A percentile compares a stretch with the other conserved stretches of the same genome.
phyloP scores from a whole-genome alignment of 1,140 invertebrate species.

The Papilio glaucus region DNA sequence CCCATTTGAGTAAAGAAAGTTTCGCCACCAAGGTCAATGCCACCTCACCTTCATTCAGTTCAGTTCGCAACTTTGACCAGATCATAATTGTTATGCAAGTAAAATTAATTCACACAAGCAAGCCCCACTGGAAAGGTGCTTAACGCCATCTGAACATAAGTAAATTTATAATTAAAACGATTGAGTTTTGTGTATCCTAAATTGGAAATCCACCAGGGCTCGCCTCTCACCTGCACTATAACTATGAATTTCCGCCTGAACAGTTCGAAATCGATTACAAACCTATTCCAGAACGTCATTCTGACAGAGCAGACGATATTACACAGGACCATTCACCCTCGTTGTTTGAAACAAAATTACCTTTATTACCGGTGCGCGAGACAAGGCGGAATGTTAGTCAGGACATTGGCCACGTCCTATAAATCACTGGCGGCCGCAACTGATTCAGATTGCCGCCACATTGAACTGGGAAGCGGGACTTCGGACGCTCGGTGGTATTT shows the following conservation, averaged over 20 bases:
- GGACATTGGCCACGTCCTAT: constrained; percentile 66
- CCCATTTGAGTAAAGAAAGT: too few relatives aligned
- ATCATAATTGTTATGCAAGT: not conserved
- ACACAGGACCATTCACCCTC: constrained; percentile 41
- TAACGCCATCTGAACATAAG: not conserved
- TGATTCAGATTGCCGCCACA: constrained; percentile 67
- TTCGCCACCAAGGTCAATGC: too few relatives aligned
- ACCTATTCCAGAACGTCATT: constrained; percentile 23
- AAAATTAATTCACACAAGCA: not conserved
- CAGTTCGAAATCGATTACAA: constrained; percentile 27
- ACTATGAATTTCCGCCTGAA: constrained; percentile 22
- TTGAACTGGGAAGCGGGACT: constrained; percentile 45
- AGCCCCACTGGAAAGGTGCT: not conserved
- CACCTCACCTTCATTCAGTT: too few relatives aligned
- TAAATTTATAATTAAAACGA: not conserved
- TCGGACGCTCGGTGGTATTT: constrained; percentile 30
- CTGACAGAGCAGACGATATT: constrained; percentile 13
- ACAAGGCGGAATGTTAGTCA: constrained; percentile 55
- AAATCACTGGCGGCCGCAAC: constrained; percentile 70
- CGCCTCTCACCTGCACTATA: not conserved
- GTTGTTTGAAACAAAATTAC: constrained; percentile 63
- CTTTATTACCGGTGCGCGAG: constrained; percentile 62
- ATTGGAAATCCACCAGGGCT: constrained; percentile 4
- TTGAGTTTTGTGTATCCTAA: not conserved
- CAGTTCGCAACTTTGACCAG: too few relatives aligned